Base-by-base conservation (phyloP, 2,888 invertebrate genomes). In the Aethes cnicana region DNA sequence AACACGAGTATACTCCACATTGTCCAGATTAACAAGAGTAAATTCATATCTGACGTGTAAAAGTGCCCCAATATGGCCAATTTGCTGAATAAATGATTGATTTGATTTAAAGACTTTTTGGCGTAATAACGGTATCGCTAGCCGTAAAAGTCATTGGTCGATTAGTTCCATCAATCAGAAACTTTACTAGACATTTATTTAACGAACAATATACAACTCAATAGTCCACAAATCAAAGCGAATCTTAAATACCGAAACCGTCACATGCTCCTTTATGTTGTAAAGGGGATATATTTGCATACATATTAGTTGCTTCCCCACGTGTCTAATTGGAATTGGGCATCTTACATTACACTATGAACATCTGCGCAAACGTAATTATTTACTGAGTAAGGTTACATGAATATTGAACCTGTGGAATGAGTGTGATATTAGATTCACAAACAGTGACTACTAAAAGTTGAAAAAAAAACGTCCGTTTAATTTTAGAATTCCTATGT, bases 251-350 rank as follows among this genome's bases (percentile, higher is more conserved):
- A 17, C 12, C 8, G 32, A 23, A 37, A 28, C 9, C 30, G 36
- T 30, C 21, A 43, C 35, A 42, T 26, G 23, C 28, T 16, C 21
- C 21, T 20, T 42, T 48, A 36, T 35, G n/a, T 30, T 53, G 36
- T 30, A 23, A 36, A 32, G 37, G 30, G 17, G 30, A 47, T 23
- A 37, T 37, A 37, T 50, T 50, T 37, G 50, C 50, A 43, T 50
- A 37, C 23, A 44, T 36, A 43, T 50, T 50, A 36, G 17, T 21
- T 41, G 21, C 18, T 20, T 23, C 37, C 20, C 33, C 17, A 26
- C 26, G 7, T 36, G 35, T 41, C 28, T 48, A 32, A 49, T 33
- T 44, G 18, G 43, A 30, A 11, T 23, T 23, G 36, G 9, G 21
- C 26, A 17, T 30, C 21, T 21, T 14, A 20, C 23, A 11, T 12